Percentiles rank a stretch among this genome's conserved stretches.
Evolutionary conservation across 1,140 invertebrate genomes (phyloP).

Genomic region (Mamestra configurata): DNA sequence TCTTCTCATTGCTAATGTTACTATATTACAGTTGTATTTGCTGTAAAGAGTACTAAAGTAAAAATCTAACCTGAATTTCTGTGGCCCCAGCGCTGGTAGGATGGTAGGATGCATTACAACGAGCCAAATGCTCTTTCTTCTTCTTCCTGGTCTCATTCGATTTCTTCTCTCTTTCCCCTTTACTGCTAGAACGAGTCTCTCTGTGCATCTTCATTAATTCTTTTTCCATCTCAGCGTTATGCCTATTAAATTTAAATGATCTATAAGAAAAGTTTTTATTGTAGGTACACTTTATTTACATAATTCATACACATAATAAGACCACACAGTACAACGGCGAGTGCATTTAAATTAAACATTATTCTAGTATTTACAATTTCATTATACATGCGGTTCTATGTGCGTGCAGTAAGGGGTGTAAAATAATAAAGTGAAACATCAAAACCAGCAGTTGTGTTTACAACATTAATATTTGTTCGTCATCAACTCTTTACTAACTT

Average conservation of each 20-base stretch:
- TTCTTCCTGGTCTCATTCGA: conserved; percentile 77
- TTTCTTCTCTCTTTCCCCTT: conserved; percentile 74
- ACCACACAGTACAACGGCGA: background rate
- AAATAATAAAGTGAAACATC: background rate
- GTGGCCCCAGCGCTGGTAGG: conserved; percentile 54
- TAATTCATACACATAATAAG: background rate
- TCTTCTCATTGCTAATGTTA: too few species aligned
- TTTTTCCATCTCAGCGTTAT: conserved; percentile 93
- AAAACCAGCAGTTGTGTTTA: background rate
- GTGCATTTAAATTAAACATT: background rate
- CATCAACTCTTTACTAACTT: conserved; percentile 78
- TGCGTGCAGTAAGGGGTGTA: too few species aligned
- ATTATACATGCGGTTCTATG: too few species aligned
- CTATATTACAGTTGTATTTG: background rate
- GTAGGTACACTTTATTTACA: background rate
- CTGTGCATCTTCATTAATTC: conserved; percentile 91
- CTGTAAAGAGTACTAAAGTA: background rate
- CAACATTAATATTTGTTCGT: background rate
- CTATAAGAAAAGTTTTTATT: conserved; percentile 31
- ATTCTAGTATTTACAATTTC: background rate
- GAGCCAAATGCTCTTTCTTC: conserved; percentile 76
- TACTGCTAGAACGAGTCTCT: conserved; percentile 87
- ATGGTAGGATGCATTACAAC: conserved; percentile 74
- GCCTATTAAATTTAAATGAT: conserved; percentile 76
- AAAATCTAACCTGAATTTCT: conserved; percentile 30